Evolutionary conservation across 2,113 vertebrate species (phyloP).

Genomic region (Asarcornis scutulata): DNA sequence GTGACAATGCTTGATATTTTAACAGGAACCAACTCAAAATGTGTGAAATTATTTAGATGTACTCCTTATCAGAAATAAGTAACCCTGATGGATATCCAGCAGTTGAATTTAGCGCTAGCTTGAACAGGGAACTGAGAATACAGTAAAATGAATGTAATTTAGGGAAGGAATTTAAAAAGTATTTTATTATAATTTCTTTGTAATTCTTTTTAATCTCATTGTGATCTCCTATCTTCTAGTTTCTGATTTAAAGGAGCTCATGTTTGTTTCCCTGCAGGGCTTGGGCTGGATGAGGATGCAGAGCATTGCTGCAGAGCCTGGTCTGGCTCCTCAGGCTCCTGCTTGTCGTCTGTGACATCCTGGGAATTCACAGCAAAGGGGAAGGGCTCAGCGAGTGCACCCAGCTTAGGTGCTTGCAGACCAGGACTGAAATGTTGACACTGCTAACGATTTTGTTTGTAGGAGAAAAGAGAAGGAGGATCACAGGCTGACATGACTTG

Average conservation of each 20-base stretch:
- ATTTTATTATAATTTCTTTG: not conserved
- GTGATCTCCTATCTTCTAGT: not conserved
- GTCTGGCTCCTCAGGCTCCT: not conserved
- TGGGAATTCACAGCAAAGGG: rapidly evolving
- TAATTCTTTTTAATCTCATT: not conserved
- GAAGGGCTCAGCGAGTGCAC: not conserved
- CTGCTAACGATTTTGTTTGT: not conserved
- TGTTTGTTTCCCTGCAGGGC: not conserved
- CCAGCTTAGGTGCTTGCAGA: not conserved
- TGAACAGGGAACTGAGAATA: not conserved
- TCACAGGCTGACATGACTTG: not conserved
- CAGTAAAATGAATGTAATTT: not conserved
- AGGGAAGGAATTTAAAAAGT: not conserved
- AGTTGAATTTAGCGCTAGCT: not conserved
- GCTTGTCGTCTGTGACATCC: rapidly evolving
- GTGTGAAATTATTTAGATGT: not conserved
- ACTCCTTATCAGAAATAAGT: not conserved
- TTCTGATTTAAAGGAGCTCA: not conserved
- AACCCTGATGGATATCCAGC: not conserved
- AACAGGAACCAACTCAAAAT: not conserved
- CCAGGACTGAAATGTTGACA: not conserved
- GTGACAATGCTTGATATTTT: not conserved
- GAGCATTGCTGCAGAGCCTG: not conserved
- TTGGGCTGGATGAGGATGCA: not conserved
- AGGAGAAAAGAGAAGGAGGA: not conserved